Percentiles rank a stretch among this genome's conserved stretches.
These are phyloP conservation scores for Dasypus novemcinctus DNA, from an alignment of 2,113 vertebrate genomes.

Conservation along the genomic window DNA sequence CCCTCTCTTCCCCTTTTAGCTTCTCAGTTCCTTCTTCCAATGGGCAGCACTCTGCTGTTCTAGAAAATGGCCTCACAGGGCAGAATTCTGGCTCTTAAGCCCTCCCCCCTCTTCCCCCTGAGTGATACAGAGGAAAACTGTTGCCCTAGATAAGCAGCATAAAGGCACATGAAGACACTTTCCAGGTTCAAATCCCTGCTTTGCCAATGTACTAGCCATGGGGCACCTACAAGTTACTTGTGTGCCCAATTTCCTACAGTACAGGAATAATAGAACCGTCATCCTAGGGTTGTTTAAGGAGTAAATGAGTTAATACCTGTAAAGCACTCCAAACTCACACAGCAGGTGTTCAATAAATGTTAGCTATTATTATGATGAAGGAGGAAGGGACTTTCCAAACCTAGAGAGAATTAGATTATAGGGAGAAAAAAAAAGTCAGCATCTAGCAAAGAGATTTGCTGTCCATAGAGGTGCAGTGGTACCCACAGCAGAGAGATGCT, in stretches of 20 bases:
- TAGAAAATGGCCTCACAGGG: conserved; percentile 59
- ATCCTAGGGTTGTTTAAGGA: not conserved
- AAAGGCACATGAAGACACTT: not conserved
- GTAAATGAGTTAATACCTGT: not conserved
- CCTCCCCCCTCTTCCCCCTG: not conserved
- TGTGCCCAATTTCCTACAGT: not conserved
- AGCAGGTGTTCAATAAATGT: not conserved
- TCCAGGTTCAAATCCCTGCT: not conserved
- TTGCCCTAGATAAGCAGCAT: not conserved
- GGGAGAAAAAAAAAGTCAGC: not conserved
- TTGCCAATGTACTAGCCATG: not conserved
- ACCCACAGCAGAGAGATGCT: not conserved
- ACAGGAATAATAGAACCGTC: not conserved
- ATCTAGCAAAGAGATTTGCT: not conserved
- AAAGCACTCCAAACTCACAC: not conserved
- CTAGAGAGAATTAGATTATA: not conserved
- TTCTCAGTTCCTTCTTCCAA: not conserved
- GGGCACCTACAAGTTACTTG: not conserved
- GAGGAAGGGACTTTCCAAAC: not conserved
- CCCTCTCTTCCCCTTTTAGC: not conserved
- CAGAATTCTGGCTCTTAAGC: conserved; percentile 34
- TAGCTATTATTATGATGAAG: not conserved
- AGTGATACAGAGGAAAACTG: conserved; percentile 44
- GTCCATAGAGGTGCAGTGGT: not conserved
- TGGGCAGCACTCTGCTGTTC: not conserved